A percentile compares a stretch with the other conserved stretches of the same genome.
Conservation (phyloP, 2,797 vertebrate genomes). For the Sebastes vulpes region DNA sequence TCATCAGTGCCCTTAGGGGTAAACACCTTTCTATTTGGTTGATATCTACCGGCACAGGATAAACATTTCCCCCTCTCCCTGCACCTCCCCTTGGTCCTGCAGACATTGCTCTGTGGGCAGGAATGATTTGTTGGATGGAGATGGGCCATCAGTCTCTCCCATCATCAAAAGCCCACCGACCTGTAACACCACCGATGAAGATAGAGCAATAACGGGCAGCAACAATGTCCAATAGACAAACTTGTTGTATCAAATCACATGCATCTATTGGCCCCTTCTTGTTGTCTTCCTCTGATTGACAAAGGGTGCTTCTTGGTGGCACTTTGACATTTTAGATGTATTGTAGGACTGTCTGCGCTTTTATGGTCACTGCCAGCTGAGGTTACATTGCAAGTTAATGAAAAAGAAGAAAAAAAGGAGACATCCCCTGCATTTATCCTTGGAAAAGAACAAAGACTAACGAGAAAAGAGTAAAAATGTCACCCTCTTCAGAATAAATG, state of each 20-base stretch:
- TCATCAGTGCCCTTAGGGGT: slow-evolving; percentile 61
- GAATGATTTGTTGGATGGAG: slow-evolving; percentile 70
- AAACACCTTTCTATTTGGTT: slow-evolving; percentile 68
- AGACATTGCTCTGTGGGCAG: slow-evolving; percentile 55
- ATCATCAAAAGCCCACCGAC: slow-evolving; percentile 55
- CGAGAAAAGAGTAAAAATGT: not conserved
- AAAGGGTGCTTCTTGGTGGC: not conserved
- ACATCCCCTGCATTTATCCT: not conserved
- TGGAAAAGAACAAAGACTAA: not conserved
- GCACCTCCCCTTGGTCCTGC: slow-evolving; percentile 43
- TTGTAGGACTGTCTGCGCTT: not conserved
- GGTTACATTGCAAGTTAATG: not conserved
- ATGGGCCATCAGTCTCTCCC: slow-evolving; percentile 69
- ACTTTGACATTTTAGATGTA: not conserved
- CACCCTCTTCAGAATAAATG: not conserved
- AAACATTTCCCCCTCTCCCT: slow-evolving; percentile 53
- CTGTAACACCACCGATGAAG: slow-evolving; percentile 56
- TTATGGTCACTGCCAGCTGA: not conserved
- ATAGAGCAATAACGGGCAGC: slow-evolving; percentile 19
- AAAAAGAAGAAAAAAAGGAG: not conserved
- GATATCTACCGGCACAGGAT: slow-evolving; percentile 71
- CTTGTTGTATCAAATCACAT: slow-evolving; percentile 1
- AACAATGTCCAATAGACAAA: slow-evolving; percentile 9
- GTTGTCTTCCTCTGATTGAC: not conserved
- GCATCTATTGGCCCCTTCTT: not conserved